These are phyloP conservation scores for Papilio helenus DNA, from an alignment of 1,140 invertebrate genomes.

Conservation along the genomic window DNA sequence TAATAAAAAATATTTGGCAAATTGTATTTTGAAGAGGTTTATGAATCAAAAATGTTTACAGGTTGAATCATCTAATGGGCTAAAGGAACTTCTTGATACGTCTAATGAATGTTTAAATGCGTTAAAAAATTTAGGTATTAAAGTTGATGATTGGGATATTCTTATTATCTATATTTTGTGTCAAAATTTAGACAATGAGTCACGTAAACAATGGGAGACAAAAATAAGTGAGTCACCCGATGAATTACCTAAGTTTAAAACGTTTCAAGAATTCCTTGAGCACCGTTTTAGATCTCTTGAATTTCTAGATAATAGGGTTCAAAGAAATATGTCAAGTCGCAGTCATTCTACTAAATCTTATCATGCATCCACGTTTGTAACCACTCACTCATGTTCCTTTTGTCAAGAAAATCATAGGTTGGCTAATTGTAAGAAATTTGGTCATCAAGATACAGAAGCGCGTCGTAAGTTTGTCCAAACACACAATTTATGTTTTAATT, in stretches of 20 bases:
- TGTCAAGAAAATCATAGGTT: constrained; percentile 46
- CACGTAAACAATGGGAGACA: constrained; percentile 46
- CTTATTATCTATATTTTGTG: constrained; percentile 42
- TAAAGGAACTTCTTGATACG: constrained; percentile 44
- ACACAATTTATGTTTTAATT: constrained; percentile 50
- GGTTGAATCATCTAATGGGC: constrained; percentile 31
- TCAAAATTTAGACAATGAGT: constrained; percentile 42
- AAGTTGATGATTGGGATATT: constrained; percentile 39
- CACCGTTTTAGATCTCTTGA: constrained; percentile 46
- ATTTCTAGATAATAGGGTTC: constrained; percentile 45
- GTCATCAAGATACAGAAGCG: constrained; percentile 39
- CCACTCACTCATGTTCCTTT: constrained; percentile 39
- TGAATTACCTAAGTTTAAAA: constrained; percentile 45
- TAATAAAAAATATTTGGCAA: constrained; percentile 47
- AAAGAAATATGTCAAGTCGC: constrained; percentile 17
- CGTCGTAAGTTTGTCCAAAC: constrained; percentile 47
- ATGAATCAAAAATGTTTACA: constrained; percentile 40
- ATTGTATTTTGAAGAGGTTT: constrained; percentile 46
- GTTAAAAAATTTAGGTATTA: constrained; percentile 39
- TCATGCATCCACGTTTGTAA: constrained; percentile 24
- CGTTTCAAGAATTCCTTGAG: constrained; percentile 49
- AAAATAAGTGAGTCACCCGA: constrained; percentile 40
- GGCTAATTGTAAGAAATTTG: constrained; percentile 46
- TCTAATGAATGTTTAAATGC: constrained; percentile 42
- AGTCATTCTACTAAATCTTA: constrained; percentile 31